phyloP scores from a whole-genome alignment of 2,888 invertebrate genomes.

The Hydroisotoma schaefferi region DNA sequence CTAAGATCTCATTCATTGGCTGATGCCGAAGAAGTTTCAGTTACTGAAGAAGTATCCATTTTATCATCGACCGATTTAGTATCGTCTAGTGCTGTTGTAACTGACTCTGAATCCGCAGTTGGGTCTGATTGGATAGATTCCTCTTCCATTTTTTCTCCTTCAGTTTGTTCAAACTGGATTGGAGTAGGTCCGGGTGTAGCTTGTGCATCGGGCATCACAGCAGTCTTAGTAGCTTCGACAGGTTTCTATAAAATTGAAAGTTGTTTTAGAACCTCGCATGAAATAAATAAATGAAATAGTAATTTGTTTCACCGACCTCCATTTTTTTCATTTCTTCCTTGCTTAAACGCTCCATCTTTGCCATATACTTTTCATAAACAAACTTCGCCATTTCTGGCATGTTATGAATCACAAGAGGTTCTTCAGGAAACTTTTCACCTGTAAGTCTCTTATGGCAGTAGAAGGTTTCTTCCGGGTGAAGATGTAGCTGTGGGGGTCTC shows the following conservation, averaged over 20 bases:
- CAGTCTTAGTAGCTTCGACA: slow-evolving; percentile 6
- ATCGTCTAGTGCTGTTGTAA: no score
- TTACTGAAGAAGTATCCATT: no score
- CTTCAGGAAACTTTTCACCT: slow-evolving; percentile 47
- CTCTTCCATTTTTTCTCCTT: not conserved
- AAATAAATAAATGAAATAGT: not conserved
- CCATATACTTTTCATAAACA: slow-evolving; percentile 87
- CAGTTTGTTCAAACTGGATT: slow-evolving; percentile 26
- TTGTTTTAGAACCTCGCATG: not conserved
- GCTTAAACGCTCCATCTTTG: slow-evolving; percentile 61
- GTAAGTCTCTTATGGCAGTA: slow-evolving; percentile 68
- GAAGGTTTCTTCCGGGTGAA: slow-evolving; percentile 74
- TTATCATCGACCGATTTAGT: no score
- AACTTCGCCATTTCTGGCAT: slow-evolving; percentile 95
- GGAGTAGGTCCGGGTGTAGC: slow-evolving; percentile 25
- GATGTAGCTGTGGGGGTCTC: slow-evolving; percentile 72
- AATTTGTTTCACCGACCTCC: slow-evolving; percentile 14
- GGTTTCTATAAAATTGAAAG: not conserved
- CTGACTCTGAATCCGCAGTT: no score
- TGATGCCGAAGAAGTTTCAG: not conserved
- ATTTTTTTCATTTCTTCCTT: slow-evolving; percentile 20
- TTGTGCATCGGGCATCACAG: slow-evolving; percentile 10
- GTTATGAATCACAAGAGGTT: slow-evolving; percentile 66
- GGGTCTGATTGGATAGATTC: not conserved
- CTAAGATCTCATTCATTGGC: no score